Evolutionary conservation across 2,797 vertebrate species (phyloP).

Genomic region (Basileuterus tristriatus): DNA sequence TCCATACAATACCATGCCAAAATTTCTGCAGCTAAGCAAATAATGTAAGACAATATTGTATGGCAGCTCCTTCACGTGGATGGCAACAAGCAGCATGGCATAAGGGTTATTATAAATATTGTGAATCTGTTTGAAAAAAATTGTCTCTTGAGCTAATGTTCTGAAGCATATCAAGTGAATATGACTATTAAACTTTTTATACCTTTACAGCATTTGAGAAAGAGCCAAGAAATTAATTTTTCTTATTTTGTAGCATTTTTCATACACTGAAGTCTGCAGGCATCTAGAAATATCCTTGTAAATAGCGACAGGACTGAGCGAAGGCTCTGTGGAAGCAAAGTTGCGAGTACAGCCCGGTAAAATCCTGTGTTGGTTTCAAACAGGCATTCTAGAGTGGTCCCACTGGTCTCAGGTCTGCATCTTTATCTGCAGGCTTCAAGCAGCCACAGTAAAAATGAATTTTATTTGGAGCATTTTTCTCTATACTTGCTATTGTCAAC

Average conservation of each 20-base stretch:
- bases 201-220: background rate
- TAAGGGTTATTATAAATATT: slow-evolving; percentile 30
- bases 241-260: slow-evolving; percentile 2
- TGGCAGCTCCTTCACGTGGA: background rate
- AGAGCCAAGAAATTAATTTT: background rate
- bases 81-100: background rate
- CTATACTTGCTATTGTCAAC: background rate
- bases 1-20: background rate
- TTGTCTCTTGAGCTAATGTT: background rate
- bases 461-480: background rate
- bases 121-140: background rate
- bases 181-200: background rate
- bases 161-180: background rate
- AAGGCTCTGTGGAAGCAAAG: background rate
- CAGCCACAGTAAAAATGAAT: background rate
- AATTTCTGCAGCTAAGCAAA: background rate
- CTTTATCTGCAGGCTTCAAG: background rate
- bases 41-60: background rate
- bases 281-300: background rate
- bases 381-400: background rate
- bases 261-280: background rate
- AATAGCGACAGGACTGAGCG: background rate
- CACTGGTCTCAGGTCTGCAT: background rate
- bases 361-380: background rate
- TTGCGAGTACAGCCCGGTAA: background rate